phyloP scores from a whole-genome alignment of 2,797 vertebrate genomes.

The Knipowitschia caucasica region DNA sequence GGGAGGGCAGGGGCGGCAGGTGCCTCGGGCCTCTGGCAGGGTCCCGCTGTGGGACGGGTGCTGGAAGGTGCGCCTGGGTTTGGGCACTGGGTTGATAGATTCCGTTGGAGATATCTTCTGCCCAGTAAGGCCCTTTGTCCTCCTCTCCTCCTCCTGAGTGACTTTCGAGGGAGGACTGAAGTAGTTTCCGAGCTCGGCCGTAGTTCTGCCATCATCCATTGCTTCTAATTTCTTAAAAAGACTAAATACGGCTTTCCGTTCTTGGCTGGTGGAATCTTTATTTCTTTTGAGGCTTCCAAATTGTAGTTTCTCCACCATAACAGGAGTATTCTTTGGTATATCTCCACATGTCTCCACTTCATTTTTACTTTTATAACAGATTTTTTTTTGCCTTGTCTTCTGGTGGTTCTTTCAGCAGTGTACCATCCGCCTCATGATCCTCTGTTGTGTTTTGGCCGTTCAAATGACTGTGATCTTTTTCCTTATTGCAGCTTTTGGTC shows the following conservation, averaged over 20 bases:
- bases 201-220: constrained; percentile 82
- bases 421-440: constrained; percentile 57
- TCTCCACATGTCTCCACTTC: too few species aligned
- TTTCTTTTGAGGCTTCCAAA: constrained; percentile 56
- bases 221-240: constrained; percentile 91
- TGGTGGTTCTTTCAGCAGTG: constrained; percentile 35
- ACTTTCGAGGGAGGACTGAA: constrained; percentile 84
- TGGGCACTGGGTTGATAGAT: constrained; percentile 89
- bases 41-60: constrained; percentile 70
- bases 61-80: constrained; percentile 91
- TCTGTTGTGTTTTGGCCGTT: constrained; percentile 56
- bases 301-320: constrained; percentile 37
- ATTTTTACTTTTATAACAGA: constrained; percentile 50
- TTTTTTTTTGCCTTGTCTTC: constrained; percentile 22
- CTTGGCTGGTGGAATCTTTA: constrained; percentile 34
- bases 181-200: constrained; percentile 86
- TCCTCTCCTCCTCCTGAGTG: constrained; percentile 68
- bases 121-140: constrained; percentile 63
- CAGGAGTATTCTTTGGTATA: constrained; percentile 28
- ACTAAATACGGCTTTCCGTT: constrained; percentile 86
- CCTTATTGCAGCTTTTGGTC: constrained; percentile 52
- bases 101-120: constrained; percentile 60
- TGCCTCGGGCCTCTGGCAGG: constrained; percentile 73
- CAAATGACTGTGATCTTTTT: constrained; percentile 33
- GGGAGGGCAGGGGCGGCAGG: constrained; percentile 86